Conservation (phyloP, 2,797 vertebrate genomes). For the Hipposideros larvatus region DNA sequence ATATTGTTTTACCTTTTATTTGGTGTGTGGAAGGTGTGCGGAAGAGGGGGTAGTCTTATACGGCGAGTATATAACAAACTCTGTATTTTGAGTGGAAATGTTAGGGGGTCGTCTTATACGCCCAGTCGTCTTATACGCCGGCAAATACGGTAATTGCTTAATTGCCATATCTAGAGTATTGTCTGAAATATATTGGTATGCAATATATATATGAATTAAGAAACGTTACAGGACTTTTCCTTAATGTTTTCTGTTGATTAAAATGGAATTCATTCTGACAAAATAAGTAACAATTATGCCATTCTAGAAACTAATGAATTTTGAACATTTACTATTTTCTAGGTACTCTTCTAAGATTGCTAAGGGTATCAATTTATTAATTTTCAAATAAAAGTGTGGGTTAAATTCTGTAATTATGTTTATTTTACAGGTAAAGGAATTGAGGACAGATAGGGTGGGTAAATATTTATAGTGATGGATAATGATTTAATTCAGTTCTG, state of each 20-base stretch:
- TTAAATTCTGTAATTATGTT: neutral
- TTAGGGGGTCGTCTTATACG: too few species aligned
- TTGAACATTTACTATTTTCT: neutral
- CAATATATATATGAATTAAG: neutral
- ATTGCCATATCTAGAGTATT: neutral
- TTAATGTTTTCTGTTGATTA: neutral
- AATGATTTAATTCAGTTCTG: neutral
- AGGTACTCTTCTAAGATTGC: neutral
- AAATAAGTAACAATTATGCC: neutral
- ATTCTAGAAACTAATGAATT: neutral
- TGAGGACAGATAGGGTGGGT: neutral
- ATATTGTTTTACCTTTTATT: too few species aligned
- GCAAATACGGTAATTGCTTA: too few species aligned
- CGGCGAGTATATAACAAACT: too few species aligned
- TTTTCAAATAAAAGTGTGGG: neutral
- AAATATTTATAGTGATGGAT: neutral
- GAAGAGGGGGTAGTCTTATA: too few species aligned
- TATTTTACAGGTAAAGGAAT: conserved; percentile 5
- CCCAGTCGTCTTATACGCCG: too few species aligned
- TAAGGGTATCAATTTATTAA: neutral
- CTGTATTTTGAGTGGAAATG: too few species aligned
- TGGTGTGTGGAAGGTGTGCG: too few species aligned
- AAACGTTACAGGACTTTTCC: neutral
- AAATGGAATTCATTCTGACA: neutral
- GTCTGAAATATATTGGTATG: too few species aligned